Conservation (phyloP, 1,140 invertebrate species). For the Laupala kohalensis region DNA sequence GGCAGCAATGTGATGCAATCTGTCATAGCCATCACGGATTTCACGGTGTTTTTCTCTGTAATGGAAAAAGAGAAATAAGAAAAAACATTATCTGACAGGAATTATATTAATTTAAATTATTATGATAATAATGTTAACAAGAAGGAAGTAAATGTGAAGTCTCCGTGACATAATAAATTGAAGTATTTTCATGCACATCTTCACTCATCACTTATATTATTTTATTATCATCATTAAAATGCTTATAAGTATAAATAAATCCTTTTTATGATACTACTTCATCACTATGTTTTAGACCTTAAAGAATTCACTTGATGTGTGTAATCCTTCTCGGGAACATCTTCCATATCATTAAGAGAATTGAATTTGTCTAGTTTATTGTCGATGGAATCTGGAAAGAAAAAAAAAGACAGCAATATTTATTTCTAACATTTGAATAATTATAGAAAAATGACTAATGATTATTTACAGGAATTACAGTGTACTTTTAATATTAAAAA, state of each 20-base stretch:
- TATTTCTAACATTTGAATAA: not conserved
- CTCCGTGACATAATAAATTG: too few relatives aligned
- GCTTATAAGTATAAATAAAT: not conserved
- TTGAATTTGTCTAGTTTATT: slow-evolving; percentile 39
- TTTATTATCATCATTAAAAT: too few relatives aligned
- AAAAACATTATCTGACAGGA: too few relatives aligned
- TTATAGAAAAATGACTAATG: not conserved
- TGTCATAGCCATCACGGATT: slow-evolving; percentile 67
- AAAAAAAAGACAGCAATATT: not conserved
- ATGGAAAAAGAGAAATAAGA: not conserved
- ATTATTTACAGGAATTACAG: not conserved
- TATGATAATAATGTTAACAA: not conserved
- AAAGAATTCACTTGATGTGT: slow-evolving; percentile 50
- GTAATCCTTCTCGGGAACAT: slow-evolving; percentile 48
- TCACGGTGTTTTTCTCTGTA: slow-evolving; percentile 59
- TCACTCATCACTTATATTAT: too few relatives aligned
- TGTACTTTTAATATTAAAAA: not conserved
- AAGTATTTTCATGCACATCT: too few relatives aligned
- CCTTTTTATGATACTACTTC: not conserved
- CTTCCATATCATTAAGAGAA: slow-evolving; percentile 43
- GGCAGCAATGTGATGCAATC: slow-evolving; percentile 54
- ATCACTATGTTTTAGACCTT: slow-evolving; percentile 23
- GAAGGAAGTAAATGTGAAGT: not conserved
- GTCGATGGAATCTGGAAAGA: slow-evolving; percentile 27
- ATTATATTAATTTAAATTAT: too few relatives aligned